These are phyloP conservation scores for Coelinius sp. DNA, from an alignment of 2,888 invertebrate species.

Conservation along the genomic window DNA sequence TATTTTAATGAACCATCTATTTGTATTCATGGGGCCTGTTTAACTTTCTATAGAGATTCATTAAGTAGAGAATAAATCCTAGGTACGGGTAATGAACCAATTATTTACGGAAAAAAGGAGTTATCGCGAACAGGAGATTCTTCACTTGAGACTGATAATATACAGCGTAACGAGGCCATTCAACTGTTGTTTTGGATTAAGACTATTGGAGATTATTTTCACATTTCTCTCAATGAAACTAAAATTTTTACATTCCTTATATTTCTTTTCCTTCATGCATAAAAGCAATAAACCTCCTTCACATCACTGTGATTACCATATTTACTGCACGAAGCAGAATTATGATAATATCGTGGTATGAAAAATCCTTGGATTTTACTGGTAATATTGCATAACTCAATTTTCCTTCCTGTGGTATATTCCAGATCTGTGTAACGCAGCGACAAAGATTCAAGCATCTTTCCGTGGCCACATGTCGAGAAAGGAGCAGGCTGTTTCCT, in stretches of 20 bases:
- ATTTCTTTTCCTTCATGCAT: not conserved
- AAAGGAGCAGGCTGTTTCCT: slow-evolving; percentile 74
- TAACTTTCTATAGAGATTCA: not conserved
- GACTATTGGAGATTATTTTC: not conserved
- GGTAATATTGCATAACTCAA: not conserved
- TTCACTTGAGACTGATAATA: not conserved
- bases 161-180: not conserved
- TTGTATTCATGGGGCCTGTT: not conserved
- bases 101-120: not conserved
- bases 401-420: not conserved
- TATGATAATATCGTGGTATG: not conserved
- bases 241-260: not conserved
- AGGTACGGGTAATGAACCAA: not conserved
- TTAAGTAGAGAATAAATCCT: not conserved
- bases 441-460: slow-evolving; percentile 92
- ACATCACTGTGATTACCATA: not conserved
- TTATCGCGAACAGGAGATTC: not conserved
- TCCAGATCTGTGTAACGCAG: slow-evolving; percentile 85
- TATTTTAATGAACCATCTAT: not conserved
- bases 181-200: not conserved
- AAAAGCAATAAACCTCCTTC: not conserved
- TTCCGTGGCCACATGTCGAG: slow-evolving; percentile 92
- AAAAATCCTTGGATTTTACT: not conserved
- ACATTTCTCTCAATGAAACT: not conserved
- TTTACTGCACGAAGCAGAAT: not conserved